phyloP scores from a whole-genome alignment of 2,888 invertebrate genomes.

The Scaptomyza polygonia region DNA sequence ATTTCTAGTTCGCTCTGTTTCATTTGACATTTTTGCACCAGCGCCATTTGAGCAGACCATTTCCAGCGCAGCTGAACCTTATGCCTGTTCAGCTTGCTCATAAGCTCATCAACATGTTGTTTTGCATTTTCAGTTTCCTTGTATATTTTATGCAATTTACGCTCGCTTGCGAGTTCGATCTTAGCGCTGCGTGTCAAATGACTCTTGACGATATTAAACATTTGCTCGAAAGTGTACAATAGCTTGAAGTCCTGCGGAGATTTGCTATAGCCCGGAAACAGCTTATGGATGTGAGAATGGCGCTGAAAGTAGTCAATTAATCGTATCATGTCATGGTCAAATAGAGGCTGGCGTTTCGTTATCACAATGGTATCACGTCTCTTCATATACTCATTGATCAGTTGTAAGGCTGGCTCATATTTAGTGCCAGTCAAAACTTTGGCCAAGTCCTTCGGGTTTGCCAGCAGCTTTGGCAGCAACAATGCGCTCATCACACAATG shows the following conservation, averaged over 20 bases:
- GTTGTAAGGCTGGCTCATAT: constrained; percentile 24
- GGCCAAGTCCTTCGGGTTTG: constrained; percentile 2
- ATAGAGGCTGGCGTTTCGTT: constrained; percentile 39
- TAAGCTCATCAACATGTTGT: constrained; percentile 20
- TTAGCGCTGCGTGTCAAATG: constrained; percentile 43
- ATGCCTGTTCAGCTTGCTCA: constrained; percentile 14
- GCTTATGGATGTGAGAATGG: constrained; percentile 25
- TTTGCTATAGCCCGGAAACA: constrained; percentile 40
- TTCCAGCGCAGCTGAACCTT: constrained; percentile 27
- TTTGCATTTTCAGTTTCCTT: constrained; percentile 46
- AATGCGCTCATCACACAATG: constrained; percentile 45
- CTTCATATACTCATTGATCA: constrained; percentile 44
- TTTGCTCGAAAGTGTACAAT: constrained; percentile 39
- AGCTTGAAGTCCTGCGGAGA: constrained; percentile 27
- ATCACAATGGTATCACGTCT: constrained; percentile 36
- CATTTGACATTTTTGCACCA: constrained; percentile 34
- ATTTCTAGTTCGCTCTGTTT: constrained; percentile 20
- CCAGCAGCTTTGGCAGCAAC: constrained; percentile 53
- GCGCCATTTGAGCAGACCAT: constrained; percentile 14
- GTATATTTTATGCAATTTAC: constrained; percentile 45
- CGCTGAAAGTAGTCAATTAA: constrained; percentile 60
- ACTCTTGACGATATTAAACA: constrained; percentile 34
- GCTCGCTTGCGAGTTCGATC: constrained; percentile 43
- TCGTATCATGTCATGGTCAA: constrained; percentile 49
- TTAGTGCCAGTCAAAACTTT: constrained; percentile 22